Evolutionary conservation across 2,888 invertebrate genomes (phyloP).

Genomic region (Cyaniris semiargus): DNA sequence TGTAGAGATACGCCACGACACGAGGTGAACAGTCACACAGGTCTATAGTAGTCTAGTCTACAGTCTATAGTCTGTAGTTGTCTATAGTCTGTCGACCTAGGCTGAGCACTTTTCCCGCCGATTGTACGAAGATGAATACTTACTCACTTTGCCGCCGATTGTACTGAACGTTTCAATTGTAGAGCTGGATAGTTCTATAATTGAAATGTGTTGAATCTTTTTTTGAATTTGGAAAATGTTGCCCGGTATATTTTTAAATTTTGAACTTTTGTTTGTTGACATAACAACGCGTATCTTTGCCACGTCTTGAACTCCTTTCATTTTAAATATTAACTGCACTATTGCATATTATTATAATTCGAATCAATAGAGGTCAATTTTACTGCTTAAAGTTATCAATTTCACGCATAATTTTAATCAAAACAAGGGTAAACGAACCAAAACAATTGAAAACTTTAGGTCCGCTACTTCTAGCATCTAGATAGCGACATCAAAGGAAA

Average conservation of each 20-base stretch:
- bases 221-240: background rate
- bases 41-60: background rate
- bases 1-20: slow-evolving; percentile 20
- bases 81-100: background rate
- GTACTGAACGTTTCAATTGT: background rate
- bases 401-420: background rate
- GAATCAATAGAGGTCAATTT: too few relatives aligned
- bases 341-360: too few relatives aligned
- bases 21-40: slow-evolving; percentile 15
- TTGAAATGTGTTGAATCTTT: background rate
- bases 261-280: background rate
- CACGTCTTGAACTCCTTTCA: too few relatives aligned
- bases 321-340: too few relatives aligned
- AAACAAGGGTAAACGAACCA: background rate
- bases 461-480: background rate
- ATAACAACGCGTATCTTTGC: too few relatives aligned
- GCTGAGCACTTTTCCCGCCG: background rate
- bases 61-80: background rate
- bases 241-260: background rate
- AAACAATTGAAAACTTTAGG: background rate
- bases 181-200: background rate
- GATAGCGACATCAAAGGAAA: background rate
- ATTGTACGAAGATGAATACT: background rate
- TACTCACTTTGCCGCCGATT: background rate
- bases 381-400: background rate